Evolutionary conservation across 2,113 vertebrate genomes (phyloP).

Genomic region (Hyperopisus bebe): DNA sequence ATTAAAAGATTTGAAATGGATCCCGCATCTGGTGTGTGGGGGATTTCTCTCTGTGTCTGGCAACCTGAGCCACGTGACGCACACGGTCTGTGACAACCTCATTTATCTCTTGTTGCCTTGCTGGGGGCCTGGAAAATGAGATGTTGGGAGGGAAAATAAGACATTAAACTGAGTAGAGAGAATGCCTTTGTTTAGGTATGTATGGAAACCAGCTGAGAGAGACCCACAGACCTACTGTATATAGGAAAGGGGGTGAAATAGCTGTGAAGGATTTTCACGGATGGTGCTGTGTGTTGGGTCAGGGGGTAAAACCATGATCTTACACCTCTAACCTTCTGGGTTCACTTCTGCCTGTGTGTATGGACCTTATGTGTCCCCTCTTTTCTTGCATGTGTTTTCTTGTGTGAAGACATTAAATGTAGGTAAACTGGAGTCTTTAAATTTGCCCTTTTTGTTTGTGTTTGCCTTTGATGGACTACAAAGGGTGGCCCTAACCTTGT

Average conservation of each 20-base stretch:
- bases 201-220: background rate
- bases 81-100: background rate
- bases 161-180: background rate
- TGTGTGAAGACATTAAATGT: background rate
- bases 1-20: constrained; percentile 12
- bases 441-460: background rate
- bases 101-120: background rate
- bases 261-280: background rate
- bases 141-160: background rate
- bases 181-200: background rate
- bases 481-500: background rate
- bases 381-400: background rate
- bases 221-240: background rate
- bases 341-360: background rate
- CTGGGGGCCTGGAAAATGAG: constrained; percentile 1
- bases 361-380: background rate
- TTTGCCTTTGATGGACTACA: background rate
- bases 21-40: background rate
- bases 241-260: background rate
- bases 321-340: background rate
- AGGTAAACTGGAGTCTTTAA: background rate
- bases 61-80: background rate
- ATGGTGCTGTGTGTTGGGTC: background rate
- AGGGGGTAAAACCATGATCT: background rate
- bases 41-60: background rate